phyloP scores from a whole-genome alignment of 2,797 vertebrate species.

The Microctenopoma lineatum region DNA sequence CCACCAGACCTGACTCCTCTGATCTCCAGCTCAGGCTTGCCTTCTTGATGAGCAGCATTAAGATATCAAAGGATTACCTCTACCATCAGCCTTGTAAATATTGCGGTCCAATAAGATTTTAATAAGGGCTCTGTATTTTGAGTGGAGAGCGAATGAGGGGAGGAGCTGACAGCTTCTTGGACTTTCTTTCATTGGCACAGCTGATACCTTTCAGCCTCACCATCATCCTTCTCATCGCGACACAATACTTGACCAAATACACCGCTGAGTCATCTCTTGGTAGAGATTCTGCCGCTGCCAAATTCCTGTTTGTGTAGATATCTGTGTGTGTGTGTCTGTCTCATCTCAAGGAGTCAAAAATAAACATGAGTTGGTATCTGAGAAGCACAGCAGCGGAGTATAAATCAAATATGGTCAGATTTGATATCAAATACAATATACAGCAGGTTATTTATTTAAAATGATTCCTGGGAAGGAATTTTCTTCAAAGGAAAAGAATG shows the following conservation, averaged over 20 bases:
- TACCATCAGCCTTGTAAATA: constrained; percentile 44
- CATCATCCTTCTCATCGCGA: constrained; percentile 46
- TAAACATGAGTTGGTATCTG: constrained; percentile 15
- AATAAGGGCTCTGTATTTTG: constrained; percentile 60
- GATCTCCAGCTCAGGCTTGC: constrained; percentile 52
- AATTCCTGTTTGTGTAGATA: constrained; percentile 40
- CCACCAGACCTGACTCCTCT: constrained; percentile 3
- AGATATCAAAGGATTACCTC: constrained; percentile 62
- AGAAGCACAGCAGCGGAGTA: constrained; percentile 10
- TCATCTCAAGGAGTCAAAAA: constrained; percentile 1
- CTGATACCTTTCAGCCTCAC: constrained; percentile 40
- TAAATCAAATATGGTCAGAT: too few relatives aligned
- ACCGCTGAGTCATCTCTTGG: constrained; percentile 38
- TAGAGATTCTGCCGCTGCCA: constrained; percentile 32
- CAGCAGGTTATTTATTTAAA: not conserved
- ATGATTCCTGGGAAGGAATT: constrained; percentile 1
- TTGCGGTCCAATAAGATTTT: constrained; percentile 45
- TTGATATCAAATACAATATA: constrained; percentile 4
- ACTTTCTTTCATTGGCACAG: constrained; percentile 43
- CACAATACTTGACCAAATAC: constrained; percentile 26
- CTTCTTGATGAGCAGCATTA: constrained; percentile 47
- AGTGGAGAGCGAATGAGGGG: constrained; percentile 32
- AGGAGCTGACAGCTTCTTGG: constrained; percentile 51
- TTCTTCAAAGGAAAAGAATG: constrained; percentile 23
- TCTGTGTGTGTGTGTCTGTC: constrained; percentile 8